Percentiles rank a stretch among this genome's conserved stretches.
These are phyloP conservation scores for Hyles vespertilio DNA, from an alignment of 1,140 invertebrate genomes.

Conservation along the genomic window DNA sequence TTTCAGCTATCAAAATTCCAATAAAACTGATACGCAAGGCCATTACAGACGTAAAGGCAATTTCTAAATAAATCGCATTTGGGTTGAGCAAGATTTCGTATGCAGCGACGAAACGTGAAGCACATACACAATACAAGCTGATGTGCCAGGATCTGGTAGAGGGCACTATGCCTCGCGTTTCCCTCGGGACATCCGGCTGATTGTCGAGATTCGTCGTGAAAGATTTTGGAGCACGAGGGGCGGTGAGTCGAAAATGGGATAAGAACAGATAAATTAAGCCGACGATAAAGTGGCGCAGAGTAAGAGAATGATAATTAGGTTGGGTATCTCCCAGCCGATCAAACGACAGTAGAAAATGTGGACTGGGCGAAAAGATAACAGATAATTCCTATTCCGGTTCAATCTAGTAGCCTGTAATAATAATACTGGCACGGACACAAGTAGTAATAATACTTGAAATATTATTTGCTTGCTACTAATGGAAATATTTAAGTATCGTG, in stretches of 20 bases:
- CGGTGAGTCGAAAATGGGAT: neutral
- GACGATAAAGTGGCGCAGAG: slow-evolving; percentile 5
- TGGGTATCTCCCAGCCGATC: slow-evolving; percentile 1
- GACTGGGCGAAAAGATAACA: slow-evolving; percentile 6
- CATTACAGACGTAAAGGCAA: neutral
- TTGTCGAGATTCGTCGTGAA: neutral
- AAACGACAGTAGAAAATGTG: slow-evolving; percentile 7
- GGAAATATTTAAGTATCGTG: no score
- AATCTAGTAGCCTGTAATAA: neutral
- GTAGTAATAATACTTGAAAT: no score
- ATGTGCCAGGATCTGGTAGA: neutral
- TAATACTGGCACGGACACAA: no score
- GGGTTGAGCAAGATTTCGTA: neutral
- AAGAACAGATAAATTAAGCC: slow-evolving; percentile 2
- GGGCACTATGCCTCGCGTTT: neutral
- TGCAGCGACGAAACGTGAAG: slow-evolving; percentile 3
- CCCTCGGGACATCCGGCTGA: neutral
- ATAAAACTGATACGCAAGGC: no score
- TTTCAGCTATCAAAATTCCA: no score
- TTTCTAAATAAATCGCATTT: neutral
- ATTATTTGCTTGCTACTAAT: no score
- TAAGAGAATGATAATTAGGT: slow-evolving; percentile 11
- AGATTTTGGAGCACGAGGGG: neutral
- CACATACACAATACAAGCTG: neutral
- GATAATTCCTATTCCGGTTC: neutral